These are phyloP conservation scores for Salticus scenicus DNA, from an alignment of 2,888 invertebrate species.

Conservation along the genomic window DNA sequence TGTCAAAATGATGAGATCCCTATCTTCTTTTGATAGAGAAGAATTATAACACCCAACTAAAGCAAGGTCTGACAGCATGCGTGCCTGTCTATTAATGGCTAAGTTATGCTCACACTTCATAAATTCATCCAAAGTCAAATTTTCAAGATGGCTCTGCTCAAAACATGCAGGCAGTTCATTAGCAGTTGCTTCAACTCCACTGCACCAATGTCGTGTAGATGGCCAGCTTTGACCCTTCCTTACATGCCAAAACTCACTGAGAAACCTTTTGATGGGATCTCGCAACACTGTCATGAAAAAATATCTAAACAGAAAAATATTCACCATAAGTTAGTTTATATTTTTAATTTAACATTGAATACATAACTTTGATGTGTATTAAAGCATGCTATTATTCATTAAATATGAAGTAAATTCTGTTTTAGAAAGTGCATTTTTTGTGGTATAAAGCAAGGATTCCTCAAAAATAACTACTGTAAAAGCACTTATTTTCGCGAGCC, in stretches of 20 bases:
- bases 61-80: conserved; percentile 97
- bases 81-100: conserved; percentile 95
- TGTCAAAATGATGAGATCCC: conserved; percentile 89
- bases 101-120: conserved; percentile 93
- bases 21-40: conserved; percentile 81
- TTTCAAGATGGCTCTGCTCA: conserved; percentile 85
- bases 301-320: conserved; percentile 82
- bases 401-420: too few species aligned
- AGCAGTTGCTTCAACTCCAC: conserved; percentile 79
- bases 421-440: too few species aligned
- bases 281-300: conserved; percentile 96
- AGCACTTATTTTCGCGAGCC: too few species aligned
- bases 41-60: conserved; percentile 94
- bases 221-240: conserved; percentile 94
- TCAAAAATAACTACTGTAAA: too few species aligned
- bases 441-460: too few species aligned
- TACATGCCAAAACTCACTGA: conserved; percentile 97
- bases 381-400: too few species aligned
- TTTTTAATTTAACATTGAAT: too few species aligned
- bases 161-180: conserved; percentile 76
- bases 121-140: conserved; percentile 92
- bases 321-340: too few species aligned
- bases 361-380: too few species aligned
- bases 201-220: conserved; percentile 82
- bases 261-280: conserved; percentile 92